Evolutionary conservation across 1,140 invertebrate species (phyloP), one percentile per base, ranked within the genome.

Genomic region (Pemphigus obesinymphae): DNA sequence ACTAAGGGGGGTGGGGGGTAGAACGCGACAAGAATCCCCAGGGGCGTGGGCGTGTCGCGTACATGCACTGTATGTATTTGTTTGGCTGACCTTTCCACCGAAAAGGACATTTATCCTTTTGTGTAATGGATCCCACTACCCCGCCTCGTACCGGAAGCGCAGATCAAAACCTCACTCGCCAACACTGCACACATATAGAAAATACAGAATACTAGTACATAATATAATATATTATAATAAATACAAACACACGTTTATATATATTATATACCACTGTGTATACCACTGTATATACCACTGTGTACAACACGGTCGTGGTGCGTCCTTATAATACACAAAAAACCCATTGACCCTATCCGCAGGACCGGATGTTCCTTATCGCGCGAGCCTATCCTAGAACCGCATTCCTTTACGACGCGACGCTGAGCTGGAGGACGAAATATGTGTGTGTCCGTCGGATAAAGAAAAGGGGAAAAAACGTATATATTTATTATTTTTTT

Each of bases 271-370:
- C n/a, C n/a, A n/a, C n/a, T n/a, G n/a, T n/a, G n/a, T n/a, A n/a
- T n/a, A n/a, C n/a, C n/a, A n/a, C n/a, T n/a, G n/a, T n/a, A 66
- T 66, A 37, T 37, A 37, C 37, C 20, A 37, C 20, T 66, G 31
- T 66, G 37, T 70, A 43, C 37, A 20, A 72, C 68, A 72, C 20
- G 63, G 45, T 23, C 40, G 3, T 45, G 68, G 23, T 29, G 34
- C 10, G 8, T 53, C 50, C 50, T 63, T 55, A 55, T 80, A 29
- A 61, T 61, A 61, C 76, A 80, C 76, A 45, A 80, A 80, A 80
- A 80, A 80, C 76, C 76, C 76, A 80, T 80, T 80, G 76, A 80
- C 76, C 76, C 76, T 80, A 80, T 80, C 76, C 76, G 55, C 76
- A 29, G 34, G 76, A 80, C 76, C 76, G 76, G 76, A 80, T 80